Evolutionary conservation across 2,888 invertebrate genomes (phyloP).

Genomic region (Temnothorax rugatulus): DNA sequence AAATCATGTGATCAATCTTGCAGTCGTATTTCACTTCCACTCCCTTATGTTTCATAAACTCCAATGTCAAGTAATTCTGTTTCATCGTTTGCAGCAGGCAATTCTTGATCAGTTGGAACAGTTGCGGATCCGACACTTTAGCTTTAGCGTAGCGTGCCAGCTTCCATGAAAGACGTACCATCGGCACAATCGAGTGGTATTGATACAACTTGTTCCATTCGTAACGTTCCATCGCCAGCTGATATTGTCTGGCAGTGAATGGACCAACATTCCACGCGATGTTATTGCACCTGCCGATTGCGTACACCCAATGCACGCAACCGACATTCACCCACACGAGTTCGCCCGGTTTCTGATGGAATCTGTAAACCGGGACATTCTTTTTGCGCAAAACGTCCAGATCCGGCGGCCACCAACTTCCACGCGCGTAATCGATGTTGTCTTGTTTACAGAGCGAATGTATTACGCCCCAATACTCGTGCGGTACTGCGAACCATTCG

Average conservation of each 20-base stretch:
- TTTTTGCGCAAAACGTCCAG: not conserved
- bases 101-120: not conserved
- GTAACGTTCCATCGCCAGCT: not conserved
- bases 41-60: not conserved
- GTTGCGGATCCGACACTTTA: not conserved
- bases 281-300: not conserved
- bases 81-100: not conserved
- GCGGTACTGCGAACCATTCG: conserved; percentile 3
- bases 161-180: conserved; percentile 5
- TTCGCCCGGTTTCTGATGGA: not conserved
- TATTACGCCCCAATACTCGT: conserved; percentile 18
- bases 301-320: conserved; percentile 4
- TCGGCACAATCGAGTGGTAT: not conserved
- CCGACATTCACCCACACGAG: conserved; percentile 17
- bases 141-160: not conserved
- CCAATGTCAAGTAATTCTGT: not conserved
- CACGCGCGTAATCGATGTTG: not conserved
- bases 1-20: not conserved
- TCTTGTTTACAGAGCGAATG: not conserved
- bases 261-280: conserved; percentile 20
- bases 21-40: rapidly evolving
- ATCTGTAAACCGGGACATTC: not conserved
- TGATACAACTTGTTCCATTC: not conserved
- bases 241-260: not conserved
- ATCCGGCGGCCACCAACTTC: conserved; percentile 12